Conservation (phyloP, 53 echinoderm and acorn worm genomes). For the Echinometra lucunter region DNA sequence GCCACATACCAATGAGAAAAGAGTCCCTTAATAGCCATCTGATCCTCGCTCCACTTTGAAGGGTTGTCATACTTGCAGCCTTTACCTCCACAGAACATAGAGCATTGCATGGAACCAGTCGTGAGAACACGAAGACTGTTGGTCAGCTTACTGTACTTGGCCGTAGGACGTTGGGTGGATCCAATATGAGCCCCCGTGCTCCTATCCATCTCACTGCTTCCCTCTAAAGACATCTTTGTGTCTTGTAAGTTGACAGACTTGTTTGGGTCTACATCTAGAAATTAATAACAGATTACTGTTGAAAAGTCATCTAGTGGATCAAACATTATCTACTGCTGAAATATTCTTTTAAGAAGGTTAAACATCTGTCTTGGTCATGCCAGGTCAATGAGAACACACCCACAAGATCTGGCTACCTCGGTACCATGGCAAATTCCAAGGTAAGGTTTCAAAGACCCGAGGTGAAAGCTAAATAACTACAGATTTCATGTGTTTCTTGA, state of each 20-base stretch:
- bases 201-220: constrained; percentile 41
- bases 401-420: no score
- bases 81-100: constrained; percentile 96
- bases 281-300: not conserved
- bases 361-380: no score
- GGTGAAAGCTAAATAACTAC: no score
- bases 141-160: constrained; percentile 85
- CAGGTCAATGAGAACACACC: no score
- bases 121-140: constrained; percentile 84
- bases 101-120: constrained; percentile 84
- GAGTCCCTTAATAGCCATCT: constrained; percentile 92
- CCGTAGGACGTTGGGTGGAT: constrained; percentile 83
- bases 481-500: no score
- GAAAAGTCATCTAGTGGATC: not conserved
- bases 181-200: constrained; percentile 88
- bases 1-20: constrained; percentile 89
- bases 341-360: no score
- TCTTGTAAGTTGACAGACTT: not conserved
- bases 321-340: no score
- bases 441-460: no score
- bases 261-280: not conserved
- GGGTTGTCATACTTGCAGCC: constrained; percentile 95
- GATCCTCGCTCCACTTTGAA: constrained; percentile 75
- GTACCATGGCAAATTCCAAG: no score
- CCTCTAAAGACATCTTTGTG: not conserved